Conservation (phyloP, 1,140 invertebrate species). For the Leptinotarsa defecta region DNA sequence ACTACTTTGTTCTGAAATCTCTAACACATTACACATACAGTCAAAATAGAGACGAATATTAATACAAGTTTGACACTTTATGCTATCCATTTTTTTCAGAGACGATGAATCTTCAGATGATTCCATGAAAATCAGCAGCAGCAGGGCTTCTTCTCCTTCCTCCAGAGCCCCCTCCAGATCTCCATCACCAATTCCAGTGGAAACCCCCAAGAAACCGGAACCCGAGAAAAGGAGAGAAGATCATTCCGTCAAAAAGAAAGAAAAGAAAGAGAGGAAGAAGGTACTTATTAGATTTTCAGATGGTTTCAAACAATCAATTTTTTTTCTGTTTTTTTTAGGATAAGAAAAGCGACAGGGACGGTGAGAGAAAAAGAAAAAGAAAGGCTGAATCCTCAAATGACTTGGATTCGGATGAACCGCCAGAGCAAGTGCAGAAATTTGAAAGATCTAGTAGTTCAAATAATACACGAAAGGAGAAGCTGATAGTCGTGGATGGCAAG, state of each 20-base stretch:
- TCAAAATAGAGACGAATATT: no score
- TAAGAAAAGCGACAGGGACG: slow-evolving; percentile 59
- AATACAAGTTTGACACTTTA: no score
- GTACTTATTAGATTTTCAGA: neutral
- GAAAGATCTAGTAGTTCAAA: no score
- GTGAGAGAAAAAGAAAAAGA: slow-evolving; percentile 55
- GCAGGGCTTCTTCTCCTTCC: slow-evolving; percentile 24
- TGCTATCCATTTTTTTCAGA: neutral
- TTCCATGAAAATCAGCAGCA: slow-evolving; percentile 36
- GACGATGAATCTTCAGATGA: slow-evolving; percentile 38
- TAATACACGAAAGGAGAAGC: no score
- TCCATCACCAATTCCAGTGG: slow-evolving; percentile 4
- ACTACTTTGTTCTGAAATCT: no score
- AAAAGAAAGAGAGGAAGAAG: slow-evolving; percentile 38
- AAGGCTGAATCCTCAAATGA: slow-evolving; percentile 33
- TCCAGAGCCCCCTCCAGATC: slow-evolving; percentile 14
- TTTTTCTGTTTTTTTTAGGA: slow-evolving; percentile 50
- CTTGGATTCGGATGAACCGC: slow-evolving; percentile 26
- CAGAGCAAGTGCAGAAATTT: slow-evolving; percentile 24
- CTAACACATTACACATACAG: no score
- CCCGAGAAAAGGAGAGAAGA: slow-evolving; percentile 35
- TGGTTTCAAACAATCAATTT: neutral
- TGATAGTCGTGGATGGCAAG: no score
- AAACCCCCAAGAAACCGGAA: slow-evolving; percentile 34
- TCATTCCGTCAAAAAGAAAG: slow-evolving; percentile 39